Percentiles rank a stretch among this genome's conserved stretches.
Conservation (phyloP, 2,888 invertebrate species). For the Agapostemon virescens region DNA sequence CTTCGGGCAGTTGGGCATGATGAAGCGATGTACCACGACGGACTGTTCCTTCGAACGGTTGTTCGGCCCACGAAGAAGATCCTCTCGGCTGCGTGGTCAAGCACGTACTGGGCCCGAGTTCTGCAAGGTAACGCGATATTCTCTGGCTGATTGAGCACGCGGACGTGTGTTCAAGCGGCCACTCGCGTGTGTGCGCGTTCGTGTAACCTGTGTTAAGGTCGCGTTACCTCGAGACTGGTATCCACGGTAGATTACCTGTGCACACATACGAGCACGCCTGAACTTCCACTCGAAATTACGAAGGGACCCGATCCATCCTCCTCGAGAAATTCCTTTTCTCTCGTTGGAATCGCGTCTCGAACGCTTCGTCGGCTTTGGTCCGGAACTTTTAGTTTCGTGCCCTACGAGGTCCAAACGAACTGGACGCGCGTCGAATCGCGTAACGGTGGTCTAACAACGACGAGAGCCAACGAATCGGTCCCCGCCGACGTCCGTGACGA, state of each 20-base stretch:
- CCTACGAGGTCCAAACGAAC: too few relatives aligned
- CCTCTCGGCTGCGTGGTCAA: constrained; percentile 75
- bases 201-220: constrained; percentile 47
- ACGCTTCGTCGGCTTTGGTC: too few relatives aligned
- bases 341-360: too few relatives aligned
- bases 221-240: constrained; percentile 42
- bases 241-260: background rate
- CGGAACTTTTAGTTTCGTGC: too few relatives aligned
- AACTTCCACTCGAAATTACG: background rate
- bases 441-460: constrained; percentile 35
- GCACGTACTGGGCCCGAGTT: constrained; percentile 72
- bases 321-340: too few relatives aligned
- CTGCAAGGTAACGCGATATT: constrained; percentile 76
- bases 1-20: constrained; percentile 84
- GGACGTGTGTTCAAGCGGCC: constrained; percentile 67
- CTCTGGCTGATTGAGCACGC: constrained; percentile 76
- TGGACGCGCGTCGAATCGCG: background rate
- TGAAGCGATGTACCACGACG: constrained; percentile 41
- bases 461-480: constrained; percentile 32
- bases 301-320: too few relatives aligned
- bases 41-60: constrained; percentile 13
- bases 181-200: constrained; percentile 43
- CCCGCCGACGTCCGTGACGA: constrained; percentile 24
- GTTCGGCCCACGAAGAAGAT: constrained; percentile 53
- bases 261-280: background rate